Base-by-base conservation (phyloP, 2,113 vertebrate species). In the Clarias gariepinus region DNA sequence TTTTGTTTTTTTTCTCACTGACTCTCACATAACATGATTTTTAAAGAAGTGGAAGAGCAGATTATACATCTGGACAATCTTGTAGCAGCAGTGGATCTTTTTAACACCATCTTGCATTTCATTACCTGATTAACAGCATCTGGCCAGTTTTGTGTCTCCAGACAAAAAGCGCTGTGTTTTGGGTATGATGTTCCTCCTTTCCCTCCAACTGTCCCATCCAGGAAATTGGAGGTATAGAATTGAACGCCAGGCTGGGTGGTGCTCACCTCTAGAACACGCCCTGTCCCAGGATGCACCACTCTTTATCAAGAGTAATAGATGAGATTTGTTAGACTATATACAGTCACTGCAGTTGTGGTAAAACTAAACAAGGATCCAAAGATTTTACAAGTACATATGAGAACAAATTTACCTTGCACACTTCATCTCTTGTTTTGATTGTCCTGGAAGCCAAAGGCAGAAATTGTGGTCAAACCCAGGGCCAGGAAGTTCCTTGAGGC, bases 61-160 rank as follows among this genome's bases (percentile, higher is more conserved):
- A n/a, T 57, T 15, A 78, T 28, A 57, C 4, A 7, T 78, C 19
- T 0, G 23, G 16, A 13, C 0, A 47, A 74, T 74, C 10, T 12
- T 74, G n/a, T 2, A 55, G 47, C 47, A 78, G 28, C 52, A 8
- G 13, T 57, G 25, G 47, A 77, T 15, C 4, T 13, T 82, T 69
- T 11, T 23, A 25, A 23, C 28, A 19, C 8, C 28, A 52, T 63
- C 11, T 41, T 25, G 18, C 36, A 58, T 55, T 76, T 16, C 1
- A 18, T 81, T 89, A 99, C 98, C 98, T 97, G 94, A 91, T 99
- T 98, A 83, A 99, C 90, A 0, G 98, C 96, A 9, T 99, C 94
- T 0, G 98, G 98, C 97, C 98, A 99, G 90, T 95, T 96, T 92
- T 99, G 98, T 0, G 97, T 97, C 95, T 99, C 98, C 18, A 99